Percentiles rank a stretch among this genome's conserved stretches.
phyloP scores from a whole-genome alignment of 2,888 invertebrate genomes.

The Caenorhabditis sp. region DNA sequence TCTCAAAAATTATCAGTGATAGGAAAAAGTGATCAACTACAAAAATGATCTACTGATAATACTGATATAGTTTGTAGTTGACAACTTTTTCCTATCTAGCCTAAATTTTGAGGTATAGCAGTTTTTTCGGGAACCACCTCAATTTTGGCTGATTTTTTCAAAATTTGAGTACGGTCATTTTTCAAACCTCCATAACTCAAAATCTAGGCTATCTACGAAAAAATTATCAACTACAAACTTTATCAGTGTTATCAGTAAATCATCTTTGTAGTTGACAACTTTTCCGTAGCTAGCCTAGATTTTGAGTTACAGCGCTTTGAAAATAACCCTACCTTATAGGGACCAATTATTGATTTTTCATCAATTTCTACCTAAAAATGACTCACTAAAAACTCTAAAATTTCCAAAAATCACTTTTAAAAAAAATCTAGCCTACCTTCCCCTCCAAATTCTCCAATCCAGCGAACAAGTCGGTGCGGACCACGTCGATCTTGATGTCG shows the following conservation, averaged over 20 bases:
- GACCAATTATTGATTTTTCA: slow-evolving; percentile 9
- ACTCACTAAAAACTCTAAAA: too few relatives aligned
- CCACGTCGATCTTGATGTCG: slow-evolving; percentile 85
- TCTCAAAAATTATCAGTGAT: too few relatives aligned
- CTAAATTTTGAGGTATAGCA: not conserved
- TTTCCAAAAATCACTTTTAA: too few relatives aligned
- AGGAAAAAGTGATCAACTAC: too few relatives aligned
- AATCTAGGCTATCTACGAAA: too few relatives aligned
- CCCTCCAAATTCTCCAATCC: slow-evolving; percentile 65
- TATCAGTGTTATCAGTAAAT: not conserved
- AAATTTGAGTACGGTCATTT: too few relatives aligned
- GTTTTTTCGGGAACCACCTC: too few relatives aligned
- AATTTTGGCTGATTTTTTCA: too few relatives aligned
- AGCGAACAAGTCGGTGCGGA: slow-evolving; percentile 80
- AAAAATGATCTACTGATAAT: not conserved
- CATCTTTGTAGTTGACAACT: too few relatives aligned
- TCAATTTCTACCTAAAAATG: not conserved
- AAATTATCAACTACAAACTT: not conserved
- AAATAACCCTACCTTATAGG: too few relatives aligned
- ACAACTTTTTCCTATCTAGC: too few relatives aligned
- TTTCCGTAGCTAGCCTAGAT: too few relatives aligned
- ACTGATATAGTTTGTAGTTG: not conserved
- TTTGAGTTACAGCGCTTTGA: not conserved
- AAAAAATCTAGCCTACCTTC: slow-evolving; percentile 20
- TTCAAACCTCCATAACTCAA: not conserved